Evolutionary conservation across 2,113 vertebrate genomes (phyloP).

Genomic region (Excalfactoria chinensis): DNA sequence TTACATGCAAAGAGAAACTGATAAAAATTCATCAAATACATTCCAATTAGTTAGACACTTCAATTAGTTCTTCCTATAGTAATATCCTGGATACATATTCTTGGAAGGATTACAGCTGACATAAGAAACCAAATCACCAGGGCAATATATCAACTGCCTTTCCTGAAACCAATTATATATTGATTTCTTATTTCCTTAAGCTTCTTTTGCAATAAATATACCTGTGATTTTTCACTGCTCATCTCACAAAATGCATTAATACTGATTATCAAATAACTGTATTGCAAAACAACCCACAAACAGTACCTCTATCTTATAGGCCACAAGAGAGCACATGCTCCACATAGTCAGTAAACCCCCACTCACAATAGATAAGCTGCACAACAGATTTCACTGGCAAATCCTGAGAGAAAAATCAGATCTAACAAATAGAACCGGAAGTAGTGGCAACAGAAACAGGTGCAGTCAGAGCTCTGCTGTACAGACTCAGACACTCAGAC

Average conservation of each 20-base stretch:
- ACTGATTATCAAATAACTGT: not conserved
- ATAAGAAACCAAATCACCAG: not conserved
- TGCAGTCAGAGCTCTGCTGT: not conserved
- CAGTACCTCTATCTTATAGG: too few species aligned
- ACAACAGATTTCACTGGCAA: not conserved
- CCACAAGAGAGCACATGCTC: not conserved
- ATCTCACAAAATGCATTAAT: not conserved
- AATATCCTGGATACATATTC: not conserved
- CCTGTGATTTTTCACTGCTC: not conserved
- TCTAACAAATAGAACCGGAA: not conserved
- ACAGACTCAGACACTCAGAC: not conserved
- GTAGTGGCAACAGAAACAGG: not conserved
- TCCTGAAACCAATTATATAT: not conserved
- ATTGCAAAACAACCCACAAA: not conserved
- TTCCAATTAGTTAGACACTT: not conserved
- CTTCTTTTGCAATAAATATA: not conserved
- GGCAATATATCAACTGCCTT: not conserved
- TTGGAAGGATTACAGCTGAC: not conserved
- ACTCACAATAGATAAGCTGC: not conserved
- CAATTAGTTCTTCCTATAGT: not conserved
- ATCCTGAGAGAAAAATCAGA: not conserved
- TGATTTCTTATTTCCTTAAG: not conserved
- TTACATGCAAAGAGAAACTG: not conserved
- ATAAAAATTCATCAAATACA: not conserved
- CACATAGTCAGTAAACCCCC: not conserved